These are phyloP conservation scores for Chrysopa pallens DNA, from an alignment of 1,140 invertebrate species.

Conservation along the genomic window DNA sequence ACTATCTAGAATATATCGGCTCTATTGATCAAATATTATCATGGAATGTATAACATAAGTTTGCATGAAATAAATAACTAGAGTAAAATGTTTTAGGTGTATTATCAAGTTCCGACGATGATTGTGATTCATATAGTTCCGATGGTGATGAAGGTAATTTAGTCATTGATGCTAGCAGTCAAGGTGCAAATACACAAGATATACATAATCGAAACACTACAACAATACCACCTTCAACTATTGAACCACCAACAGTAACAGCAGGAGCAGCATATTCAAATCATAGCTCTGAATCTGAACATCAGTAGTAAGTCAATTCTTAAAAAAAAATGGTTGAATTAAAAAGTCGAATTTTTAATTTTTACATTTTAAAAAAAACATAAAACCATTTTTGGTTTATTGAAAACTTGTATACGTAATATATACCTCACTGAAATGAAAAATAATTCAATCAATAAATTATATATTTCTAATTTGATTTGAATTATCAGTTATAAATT, in stretches of 20 bases:
- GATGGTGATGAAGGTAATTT: slow-evolving; percentile 19
- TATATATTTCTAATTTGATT: background rate
- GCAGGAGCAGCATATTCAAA: background rate
- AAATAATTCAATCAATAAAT: background rate
- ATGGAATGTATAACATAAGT: too few species aligned
- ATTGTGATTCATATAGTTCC: slow-evolving; percentile 21
- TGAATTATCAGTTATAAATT: background rate
- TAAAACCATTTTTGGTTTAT: too few species aligned
- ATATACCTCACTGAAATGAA: background rate
- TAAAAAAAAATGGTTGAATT: background rate
- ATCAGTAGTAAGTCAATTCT: background rate
- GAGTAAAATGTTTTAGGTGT: slow-evolving; percentile 12
- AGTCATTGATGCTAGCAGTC: slow-evolving; percentile 17
- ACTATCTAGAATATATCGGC: too few species aligned
- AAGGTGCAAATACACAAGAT: slow-evolving; percentile 12
- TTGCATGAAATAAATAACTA: too few species aligned
- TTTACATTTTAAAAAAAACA: background rate
- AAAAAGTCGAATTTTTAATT: background rate
- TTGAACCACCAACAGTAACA: background rate
- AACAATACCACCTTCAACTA: background rate
- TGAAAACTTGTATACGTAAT: background rate
- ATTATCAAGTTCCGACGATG: slow-evolving; percentile 21
- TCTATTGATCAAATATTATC: too few species aligned
- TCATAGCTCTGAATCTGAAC: slow-evolving; percentile 1
- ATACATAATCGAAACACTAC: background rate